Conservation (phyloP, 2,797 vertebrate genomes). For the Rhinoraja longicauda region DNA sequence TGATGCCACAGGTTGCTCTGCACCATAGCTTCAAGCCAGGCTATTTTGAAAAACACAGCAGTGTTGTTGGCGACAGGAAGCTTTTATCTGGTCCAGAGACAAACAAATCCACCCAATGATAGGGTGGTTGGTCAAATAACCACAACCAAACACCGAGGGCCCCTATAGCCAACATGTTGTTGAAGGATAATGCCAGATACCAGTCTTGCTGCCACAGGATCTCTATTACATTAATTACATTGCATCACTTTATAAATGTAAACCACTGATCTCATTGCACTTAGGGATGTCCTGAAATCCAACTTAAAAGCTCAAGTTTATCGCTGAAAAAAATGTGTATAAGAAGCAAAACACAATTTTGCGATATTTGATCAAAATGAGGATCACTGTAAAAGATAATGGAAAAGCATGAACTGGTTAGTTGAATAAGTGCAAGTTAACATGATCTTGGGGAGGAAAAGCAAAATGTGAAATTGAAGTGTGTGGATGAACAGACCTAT, state of each 20-base stretch:
- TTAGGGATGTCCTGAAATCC: neutral
- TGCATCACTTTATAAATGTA: neutral
- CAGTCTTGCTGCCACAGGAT: too few species aligned
- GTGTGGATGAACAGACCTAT: neutral
- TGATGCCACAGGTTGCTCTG: too few species aligned
- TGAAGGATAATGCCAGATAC: too few species aligned
- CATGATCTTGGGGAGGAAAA: neutral
- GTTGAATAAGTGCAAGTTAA: neutral
- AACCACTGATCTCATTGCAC: neutral
- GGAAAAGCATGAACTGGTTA: neutral
- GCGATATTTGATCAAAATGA: neutral
- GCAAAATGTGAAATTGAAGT: neutral
- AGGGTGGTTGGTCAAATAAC: too few species aligned
- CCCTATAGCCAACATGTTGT: too few species aligned
- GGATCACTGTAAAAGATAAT: neutral
- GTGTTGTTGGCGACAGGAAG: too few species aligned
- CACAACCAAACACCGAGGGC: too few species aligned
- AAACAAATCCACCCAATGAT: too few species aligned
- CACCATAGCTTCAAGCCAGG: too few species aligned
- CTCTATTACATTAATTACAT: too few species aligned
- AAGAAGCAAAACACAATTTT: neutral
- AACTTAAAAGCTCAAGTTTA: neutral
- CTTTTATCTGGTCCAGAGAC: too few species aligned
- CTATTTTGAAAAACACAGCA: too few species aligned
- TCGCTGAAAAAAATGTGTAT: neutral